Percentiles rank a stretch among this genome's conserved stretches.
Conservation (phyloP, 2,113 vertebrate species). For the Cervus canadensis region DNA sequence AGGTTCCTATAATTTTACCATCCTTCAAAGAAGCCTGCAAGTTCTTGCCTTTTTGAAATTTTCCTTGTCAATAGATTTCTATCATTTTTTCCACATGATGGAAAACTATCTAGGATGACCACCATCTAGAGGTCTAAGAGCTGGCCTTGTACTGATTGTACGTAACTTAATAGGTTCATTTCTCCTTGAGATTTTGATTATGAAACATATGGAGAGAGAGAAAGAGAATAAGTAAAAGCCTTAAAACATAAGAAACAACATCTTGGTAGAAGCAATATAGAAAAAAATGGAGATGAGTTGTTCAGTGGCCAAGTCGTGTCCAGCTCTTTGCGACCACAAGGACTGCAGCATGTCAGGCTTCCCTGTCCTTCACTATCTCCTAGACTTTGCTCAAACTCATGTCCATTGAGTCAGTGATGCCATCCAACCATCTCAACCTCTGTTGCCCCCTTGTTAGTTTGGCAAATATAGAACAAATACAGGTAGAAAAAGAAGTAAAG, state of each 20-base stretch:
- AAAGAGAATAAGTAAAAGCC: not conserved
- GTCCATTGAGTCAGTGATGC: not conserved
- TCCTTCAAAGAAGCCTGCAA: not conserved
- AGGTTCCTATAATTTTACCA: not conserved
- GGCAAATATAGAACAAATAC: not conserved
- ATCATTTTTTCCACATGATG: not conserved
- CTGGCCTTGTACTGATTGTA: not conserved
- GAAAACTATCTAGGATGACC: not conserved
- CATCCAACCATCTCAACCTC: not conserved
- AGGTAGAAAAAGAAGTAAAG: not conserved
- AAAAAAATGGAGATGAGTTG: not conserved
- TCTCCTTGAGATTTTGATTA: not conserved
- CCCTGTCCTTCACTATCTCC: not conserved
- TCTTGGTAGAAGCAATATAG: not conserved
- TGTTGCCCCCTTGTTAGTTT: not conserved
- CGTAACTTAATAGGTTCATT: not conserved
- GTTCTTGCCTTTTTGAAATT: not conserved
- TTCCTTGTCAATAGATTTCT: not conserved
- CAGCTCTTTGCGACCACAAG: not conserved
- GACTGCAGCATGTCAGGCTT: not conserved
- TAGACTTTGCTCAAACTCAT: not conserved
- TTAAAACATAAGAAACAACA: not conserved
- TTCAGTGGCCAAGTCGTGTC: not conserved
- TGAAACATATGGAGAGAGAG: not conserved
- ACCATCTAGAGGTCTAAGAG: not conserved